A percentile compares a stretch with the other conserved stretches of the same genome.
phyloP scores from a whole-genome alignment of 2,797 vertebrate species.

The Coreius guichenoti region DNA sequence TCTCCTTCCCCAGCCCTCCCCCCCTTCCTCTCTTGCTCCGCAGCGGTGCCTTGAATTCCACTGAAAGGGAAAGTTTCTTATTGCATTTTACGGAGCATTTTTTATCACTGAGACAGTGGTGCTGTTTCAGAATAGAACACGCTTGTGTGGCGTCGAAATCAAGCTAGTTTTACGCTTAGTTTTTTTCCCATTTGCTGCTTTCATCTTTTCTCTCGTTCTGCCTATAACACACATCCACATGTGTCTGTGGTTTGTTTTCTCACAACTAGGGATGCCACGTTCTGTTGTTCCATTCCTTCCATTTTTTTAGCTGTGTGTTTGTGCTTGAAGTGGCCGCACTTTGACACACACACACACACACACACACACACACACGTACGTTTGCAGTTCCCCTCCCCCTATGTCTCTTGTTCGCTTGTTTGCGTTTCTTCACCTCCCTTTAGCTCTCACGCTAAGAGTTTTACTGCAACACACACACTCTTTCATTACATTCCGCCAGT shows the following conservation, averaged over 20 bases:
- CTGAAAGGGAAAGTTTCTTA: slow-evolving; percentile 42
- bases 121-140: slow-evolving; percentile 16
- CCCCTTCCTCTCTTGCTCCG: slow-evolving; percentile 22
- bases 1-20: slow-evolving; percentile 28
- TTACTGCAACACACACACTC: slow-evolving; percentile 36
- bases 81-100: slow-evolving; percentile 32
- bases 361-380: slow-evolving; percentile 1
- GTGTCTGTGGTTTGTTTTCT: slow-evolving; percentile 52
- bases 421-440: slow-evolving; percentile 43
- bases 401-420: slow-evolving; percentile 33
- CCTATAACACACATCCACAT: slow-evolving; percentile 4
- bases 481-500: slow-evolving; percentile 57
- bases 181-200: slow-evolving; percentile 16
- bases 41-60: slow-evolving; percentile 35
- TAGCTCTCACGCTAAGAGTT: slow-evolving; percentile 30
- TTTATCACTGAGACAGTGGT: slow-evolving; percentile 4
- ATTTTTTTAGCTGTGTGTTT: neutral
- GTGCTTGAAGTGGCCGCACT: slow-evolving; percentile 22
- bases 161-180: slow-evolving; percentile 1
- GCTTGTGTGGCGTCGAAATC: neutral
- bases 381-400: slow-evolving; percentile 41
- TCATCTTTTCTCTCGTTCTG: neutral
- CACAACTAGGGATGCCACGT: neutral
- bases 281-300: neutral
- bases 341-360: slow-evolving; percentile 7